A percentile compares a stretch with the other conserved stretches of the same genome.
These are phyloP conservation scores for Parotocinclus haroldoi DNA, from an alignment of 2,797 vertebrate genomes.

Conservation along the genomic window DNA sequence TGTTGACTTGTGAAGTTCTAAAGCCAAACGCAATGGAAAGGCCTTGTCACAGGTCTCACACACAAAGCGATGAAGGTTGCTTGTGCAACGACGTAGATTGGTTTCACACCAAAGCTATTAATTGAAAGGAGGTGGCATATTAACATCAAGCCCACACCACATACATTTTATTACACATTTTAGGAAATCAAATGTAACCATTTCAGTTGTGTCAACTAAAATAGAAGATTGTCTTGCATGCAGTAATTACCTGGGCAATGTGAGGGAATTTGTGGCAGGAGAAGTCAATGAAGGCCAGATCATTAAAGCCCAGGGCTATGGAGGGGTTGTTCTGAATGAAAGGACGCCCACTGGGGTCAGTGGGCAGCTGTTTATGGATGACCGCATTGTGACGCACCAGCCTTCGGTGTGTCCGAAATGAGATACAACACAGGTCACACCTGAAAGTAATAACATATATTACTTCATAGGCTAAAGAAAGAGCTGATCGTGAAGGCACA, in stretches of 20 bases:
- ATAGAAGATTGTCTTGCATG: background rate
- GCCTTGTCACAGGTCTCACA: constrained; percentile 91
- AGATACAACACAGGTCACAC: constrained; percentile 92
- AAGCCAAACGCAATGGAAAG: constrained; percentile 85
- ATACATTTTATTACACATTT: background rate
- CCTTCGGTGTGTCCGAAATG: constrained; percentile 91
- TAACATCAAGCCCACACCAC: background rate
- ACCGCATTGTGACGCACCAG: constrained; percentile 88
- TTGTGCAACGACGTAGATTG: constrained; percentile 89
- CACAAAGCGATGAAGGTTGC: constrained; percentile 90
- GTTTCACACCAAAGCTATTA: constrained; percentile 94
- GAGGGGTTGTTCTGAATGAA: constrained; percentile 98
- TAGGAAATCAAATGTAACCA: background rate
- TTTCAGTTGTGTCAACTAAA: background rate
- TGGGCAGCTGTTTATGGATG: constrained; percentile 90
- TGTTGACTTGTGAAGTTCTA: constrained; percentile 81
- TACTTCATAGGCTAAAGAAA: background rate
- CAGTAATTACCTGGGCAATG: constrained; percentile 87
- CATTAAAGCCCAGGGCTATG: constrained; percentile 93
- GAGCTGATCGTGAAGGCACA: too few relatives aligned
- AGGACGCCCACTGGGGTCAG: constrained; percentile 84
- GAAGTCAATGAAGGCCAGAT: constrained; percentile 96
- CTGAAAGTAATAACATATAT: constrained; percentile 57
- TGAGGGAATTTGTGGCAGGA: constrained; percentile 91
- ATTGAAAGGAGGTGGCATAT: constrained; percentile 5